These are phyloP conservation scores for Heliconius hortense DNA, from an alignment of 2,888 invertebrate species.

Conservation along the genomic window DNA sequence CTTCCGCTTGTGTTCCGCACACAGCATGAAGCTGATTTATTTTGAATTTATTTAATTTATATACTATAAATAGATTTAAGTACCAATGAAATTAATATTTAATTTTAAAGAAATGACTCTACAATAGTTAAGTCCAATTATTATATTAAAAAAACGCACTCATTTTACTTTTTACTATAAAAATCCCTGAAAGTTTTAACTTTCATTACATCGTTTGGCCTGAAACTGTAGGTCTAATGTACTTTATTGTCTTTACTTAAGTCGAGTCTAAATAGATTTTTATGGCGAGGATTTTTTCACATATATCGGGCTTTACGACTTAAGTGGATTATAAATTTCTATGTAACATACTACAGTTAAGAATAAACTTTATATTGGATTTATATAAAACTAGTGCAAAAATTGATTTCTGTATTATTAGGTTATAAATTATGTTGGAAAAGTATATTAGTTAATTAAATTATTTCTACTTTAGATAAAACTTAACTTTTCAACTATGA, in stretches of 20 bases:
- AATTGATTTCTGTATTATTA: not conserved
- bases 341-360: slow-evolving; percentile 18
- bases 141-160: not conserved
- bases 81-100: too few relatives aligned
- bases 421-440: too few relatives aligned
- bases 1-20: too few relatives aligned
- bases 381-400: not conserved
- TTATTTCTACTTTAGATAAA: too few relatives aligned
- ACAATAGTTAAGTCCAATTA: too few relatives aligned
- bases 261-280: slow-evolving; percentile 41
- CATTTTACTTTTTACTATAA: slow-evolving; percentile 43
- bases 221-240: slow-evolving; percentile 25
- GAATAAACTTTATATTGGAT: not conserved
- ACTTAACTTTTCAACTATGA: too few relatives aligned
- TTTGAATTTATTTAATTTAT: too few relatives aligned
- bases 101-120: too few relatives aligned
- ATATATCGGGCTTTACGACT: slow-evolving; percentile 36
- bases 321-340: slow-evolving; percentile 33
- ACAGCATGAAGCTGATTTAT: too few relatives aligned
- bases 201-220: slow-evolving; percentile 25
- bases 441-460: too few relatives aligned
- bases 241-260: slow-evolving; percentile 40
- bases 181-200: slow-evolving; percentile 25
- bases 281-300: slow-evolving; percentile 33
- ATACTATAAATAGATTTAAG: too few relatives aligned